Percentiles rank a stretch among this genome's conserved stretches.
These are phyloP conservation scores for Cossypha caffra DNA, from an alignment of 2,797 vertebrate species.

Conservation along the genomic window DNA sequence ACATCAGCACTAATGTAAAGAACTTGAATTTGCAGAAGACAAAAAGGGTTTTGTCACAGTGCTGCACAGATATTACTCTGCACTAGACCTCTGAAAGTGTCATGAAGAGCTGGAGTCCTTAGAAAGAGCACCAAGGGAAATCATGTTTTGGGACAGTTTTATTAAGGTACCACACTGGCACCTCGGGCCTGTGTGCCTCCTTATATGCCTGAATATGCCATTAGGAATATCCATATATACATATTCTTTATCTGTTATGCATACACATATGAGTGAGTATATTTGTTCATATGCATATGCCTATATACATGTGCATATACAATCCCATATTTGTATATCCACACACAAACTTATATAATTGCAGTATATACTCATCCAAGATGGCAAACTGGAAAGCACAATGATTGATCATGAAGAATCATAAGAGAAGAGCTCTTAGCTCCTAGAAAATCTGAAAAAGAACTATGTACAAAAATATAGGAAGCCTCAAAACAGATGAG, in stretches of 20 bases:
- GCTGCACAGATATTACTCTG: not conserved
- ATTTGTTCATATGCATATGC: not conserved
- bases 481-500: not conserved
- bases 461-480: not conserved
- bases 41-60: slow-evolving; percentile 9
- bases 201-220: not conserved
- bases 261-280: not conserved
- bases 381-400: not conserved
- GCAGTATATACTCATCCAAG: not conserved
- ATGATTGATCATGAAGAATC: not conserved
- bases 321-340: not conserved
- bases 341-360: not conserved
- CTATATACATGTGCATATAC: not conserved
- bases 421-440: not conserved
- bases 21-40: slow-evolving; percentile 37
- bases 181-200: not conserved
- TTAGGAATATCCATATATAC: not conserved
- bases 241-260: not conserved
- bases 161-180: not conserved
- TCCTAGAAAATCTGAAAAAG: not conserved
- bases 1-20: slow-evolving; percentile 49
- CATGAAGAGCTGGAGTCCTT: not conserved
- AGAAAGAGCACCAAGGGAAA: not conserved
- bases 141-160: not conserved
- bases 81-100: not conserved